These are phyloP conservation scores for Parauchenoglanis ngamensis DNA, from an alignment of 2,797 vertebrate species.

Conservation along the genomic window DNA sequence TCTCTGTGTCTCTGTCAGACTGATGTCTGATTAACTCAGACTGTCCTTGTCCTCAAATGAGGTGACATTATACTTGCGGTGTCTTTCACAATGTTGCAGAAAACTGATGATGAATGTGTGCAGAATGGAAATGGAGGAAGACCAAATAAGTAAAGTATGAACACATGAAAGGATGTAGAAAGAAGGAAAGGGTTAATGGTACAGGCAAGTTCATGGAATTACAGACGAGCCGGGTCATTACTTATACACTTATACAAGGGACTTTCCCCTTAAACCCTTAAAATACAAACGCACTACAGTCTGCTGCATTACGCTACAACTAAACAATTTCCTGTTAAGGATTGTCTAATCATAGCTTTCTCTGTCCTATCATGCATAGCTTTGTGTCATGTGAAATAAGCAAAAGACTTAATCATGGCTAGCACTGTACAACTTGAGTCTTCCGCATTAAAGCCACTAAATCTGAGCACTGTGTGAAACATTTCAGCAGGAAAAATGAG, in stretches of 20 bases:
- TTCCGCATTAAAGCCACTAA: slow-evolving; percentile 8
- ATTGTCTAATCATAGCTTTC: slow-evolving; percentile 27
- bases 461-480: slow-evolving; percentile 33
- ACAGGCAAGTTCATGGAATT: slow-evolving; percentile 36
- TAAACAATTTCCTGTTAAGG: slow-evolving; percentile 44
- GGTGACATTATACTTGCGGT: background rate
- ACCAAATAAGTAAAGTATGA: background rate
- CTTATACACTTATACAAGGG: slow-evolving; percentile 17
- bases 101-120: slow-evolving; percentile 16
- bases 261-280: slow-evolving; percentile 42
- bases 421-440: background rate
- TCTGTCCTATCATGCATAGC: slow-evolving; percentile 14
- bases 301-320: slow-evolving; percentile 36
- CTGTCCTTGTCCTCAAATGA: slow-evolving; percentile 24
- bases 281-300: slow-evolving; percentile 37
- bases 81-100: background rate
- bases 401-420: slow-evolving; percentile 23
- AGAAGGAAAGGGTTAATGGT: slow-evolving; percentile 42
- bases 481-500: slow-evolving; percentile 32
- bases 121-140: slow-evolving; percentile 20
- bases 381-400: slow-evolving; percentile 33
- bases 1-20: slow-evolving; percentile 25
- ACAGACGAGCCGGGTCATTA: slow-evolving; percentile 41
- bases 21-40: slow-evolving; percentile 32
- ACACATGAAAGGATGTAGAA: slow-evolving; percentile 1